These are phyloP conservation scores for Pelodytes ibericus DNA, from an alignment of 2,797 vertebrate genomes.

Conservation along the genomic window DNA sequence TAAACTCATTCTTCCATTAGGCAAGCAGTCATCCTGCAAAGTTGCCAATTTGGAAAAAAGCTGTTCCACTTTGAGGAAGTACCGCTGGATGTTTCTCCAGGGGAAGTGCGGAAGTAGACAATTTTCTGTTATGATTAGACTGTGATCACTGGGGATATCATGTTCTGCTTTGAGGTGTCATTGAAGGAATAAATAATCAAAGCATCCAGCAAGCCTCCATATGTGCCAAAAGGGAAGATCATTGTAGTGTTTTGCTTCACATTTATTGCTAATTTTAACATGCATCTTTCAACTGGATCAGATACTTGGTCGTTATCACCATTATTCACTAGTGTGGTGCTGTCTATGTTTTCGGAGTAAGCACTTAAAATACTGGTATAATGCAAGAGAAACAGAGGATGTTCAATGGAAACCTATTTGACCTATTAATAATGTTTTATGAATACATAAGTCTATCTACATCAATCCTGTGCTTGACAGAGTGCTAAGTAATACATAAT, in stretches of 20 bases:
- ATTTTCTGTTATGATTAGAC: conserved; percentile 55
- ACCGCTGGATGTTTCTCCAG: conserved; percentile 40
- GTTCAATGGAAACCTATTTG: too few species aligned
- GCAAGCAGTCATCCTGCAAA: conserved; percentile 54
- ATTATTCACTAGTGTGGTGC: neutral
- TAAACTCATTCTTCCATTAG: conserved; percentile 54
- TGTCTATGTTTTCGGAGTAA: too few species aligned
- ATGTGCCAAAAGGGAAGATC: conserved; percentile 12
- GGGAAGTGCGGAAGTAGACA: conserved; percentile 47
- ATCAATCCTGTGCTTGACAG: too few species aligned
- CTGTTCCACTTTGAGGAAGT: conserved; percentile 48
- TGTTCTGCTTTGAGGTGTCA: conserved; percentile 51
- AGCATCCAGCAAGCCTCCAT: conserved; percentile 30
- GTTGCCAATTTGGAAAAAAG: conserved; percentile 51
- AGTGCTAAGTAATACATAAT: too few species aligned
- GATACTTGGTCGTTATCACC: neutral
- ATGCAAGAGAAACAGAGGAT: too few species aligned
- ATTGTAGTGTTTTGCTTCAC: neutral
- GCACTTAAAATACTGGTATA: too few species aligned
- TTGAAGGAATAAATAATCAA: conserved; percentile 47
- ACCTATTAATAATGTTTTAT: too few species aligned
- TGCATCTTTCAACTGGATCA: neutral
- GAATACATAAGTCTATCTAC: too few species aligned
- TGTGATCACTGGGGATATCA: conserved; percentile 46
- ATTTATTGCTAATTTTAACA: neutral